Evolutionary conservation across 1,140 invertebrate species (phyloP).

Genomic region (Caenorhabditis inopinata): DNA sequence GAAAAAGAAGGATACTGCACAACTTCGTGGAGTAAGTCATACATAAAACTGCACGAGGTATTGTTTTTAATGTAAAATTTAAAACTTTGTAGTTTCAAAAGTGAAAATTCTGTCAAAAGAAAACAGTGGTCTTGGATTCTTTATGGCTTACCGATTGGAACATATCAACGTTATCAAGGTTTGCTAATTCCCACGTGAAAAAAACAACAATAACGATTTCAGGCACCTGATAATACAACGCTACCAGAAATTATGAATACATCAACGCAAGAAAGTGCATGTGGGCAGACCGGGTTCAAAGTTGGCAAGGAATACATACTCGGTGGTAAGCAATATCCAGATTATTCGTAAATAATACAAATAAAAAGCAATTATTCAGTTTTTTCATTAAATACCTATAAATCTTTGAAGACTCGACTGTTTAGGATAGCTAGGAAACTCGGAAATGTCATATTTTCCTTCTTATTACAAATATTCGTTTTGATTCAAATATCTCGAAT

Average conservation of each 20-base stretch:
- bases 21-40: conserved; percentile 10
- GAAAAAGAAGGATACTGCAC: background rate
- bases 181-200: background rate
- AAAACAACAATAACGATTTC: background rate
- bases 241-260: conserved; percentile 1
- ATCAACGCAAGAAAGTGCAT: background rate
- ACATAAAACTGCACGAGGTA: too few species aligned
- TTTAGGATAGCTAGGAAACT: too few species aligned
- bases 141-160: conserved; percentile 7
- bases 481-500: too few species aligned
- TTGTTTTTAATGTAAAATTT: too few species aligned
- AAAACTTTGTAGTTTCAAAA: background rate
- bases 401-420: too few species aligned
- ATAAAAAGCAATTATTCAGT: too few species aligned
- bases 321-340: background rate
- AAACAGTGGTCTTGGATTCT: background rate
- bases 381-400: too few species aligned
- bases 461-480: too few species aligned
- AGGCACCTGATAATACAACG: background rate
- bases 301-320: conserved; percentile 1
- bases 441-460: too few species aligned
- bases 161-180: conserved; percentile 14
- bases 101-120: conserved; percentile 2
- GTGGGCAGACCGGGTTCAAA: background rate
- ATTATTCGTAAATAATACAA: too few species aligned